These are phyloP conservation scores for Troglohyphantes excavatus DNA, from an alignment of 2,888 invertebrate genomes.

Conservation along the genomic window DNA sequence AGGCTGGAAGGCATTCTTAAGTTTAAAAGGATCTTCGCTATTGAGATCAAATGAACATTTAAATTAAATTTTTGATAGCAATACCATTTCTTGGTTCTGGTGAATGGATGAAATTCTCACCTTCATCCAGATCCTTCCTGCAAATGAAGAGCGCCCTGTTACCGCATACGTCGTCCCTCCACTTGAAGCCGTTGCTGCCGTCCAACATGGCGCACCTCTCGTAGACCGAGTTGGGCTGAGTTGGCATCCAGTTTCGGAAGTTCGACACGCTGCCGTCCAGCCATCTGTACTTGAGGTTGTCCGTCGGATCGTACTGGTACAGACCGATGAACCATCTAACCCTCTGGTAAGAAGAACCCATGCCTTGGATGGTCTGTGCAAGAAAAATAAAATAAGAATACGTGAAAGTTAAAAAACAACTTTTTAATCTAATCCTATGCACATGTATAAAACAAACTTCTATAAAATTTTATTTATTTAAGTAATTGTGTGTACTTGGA, in stretches of 20 bases:
- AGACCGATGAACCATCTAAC: constrained; percentile 78
- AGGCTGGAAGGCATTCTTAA: too few relatives aligned
- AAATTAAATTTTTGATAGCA: too few relatives aligned
- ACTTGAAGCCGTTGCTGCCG: constrained; percentile 77
- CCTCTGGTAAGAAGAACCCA: constrained; percentile 75
- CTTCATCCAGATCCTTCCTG: constrained; percentile 72
- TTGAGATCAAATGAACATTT: too few relatives aligned
- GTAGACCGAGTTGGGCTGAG: constrained; percentile 77
- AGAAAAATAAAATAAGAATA: too few relatives aligned
- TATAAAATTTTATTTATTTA: too few relatives aligned
- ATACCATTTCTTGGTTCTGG: too few relatives aligned
- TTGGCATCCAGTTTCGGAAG: constrained; percentile 77
- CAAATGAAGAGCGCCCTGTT: constrained; percentile 75
- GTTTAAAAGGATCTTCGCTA: too few relatives aligned
- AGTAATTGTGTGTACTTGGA: too few relatives aligned
- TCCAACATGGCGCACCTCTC: constrained; percentile 78
- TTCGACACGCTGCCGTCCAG: constrained; percentile 77
- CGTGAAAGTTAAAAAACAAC: too few relatives aligned
- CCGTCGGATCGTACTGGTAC: constrained; percentile 70
- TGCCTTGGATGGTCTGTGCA: constrained; percentile 74
- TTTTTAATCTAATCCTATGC: too few relatives aligned
- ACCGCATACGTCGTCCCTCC: constrained; percentile 77
- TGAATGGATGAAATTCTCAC: too few relatives aligned
- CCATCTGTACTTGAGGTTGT: constrained; percentile 71
- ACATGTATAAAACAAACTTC: too few relatives aligned